These are phyloP conservation scores for Mythimna lalbum DNA, from an alignment of 2,888 invertebrate species.

Conservation along the genomic window DNA sequence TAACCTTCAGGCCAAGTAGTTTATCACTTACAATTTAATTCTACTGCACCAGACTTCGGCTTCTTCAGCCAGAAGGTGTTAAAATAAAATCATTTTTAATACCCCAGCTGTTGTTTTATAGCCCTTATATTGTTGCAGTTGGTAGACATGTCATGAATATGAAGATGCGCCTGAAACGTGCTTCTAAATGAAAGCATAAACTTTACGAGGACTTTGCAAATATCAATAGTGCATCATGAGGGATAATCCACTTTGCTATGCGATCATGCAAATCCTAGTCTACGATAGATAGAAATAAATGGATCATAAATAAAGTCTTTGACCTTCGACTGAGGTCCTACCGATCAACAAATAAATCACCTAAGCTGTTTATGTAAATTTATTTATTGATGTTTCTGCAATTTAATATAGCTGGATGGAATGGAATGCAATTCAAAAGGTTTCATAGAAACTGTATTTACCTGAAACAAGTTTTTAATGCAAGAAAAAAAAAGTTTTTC, in stretches of 20 bases:
- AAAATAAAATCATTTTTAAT: slow-evolving; percentile 56
- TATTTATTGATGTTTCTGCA: slow-evolving; percentile 23
- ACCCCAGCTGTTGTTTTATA: slow-evolving; percentile 60
- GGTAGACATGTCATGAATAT: slow-evolving; percentile 61
- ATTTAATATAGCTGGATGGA: slow-evolving; percentile 5
- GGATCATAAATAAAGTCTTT: slow-evolving; percentile 73
- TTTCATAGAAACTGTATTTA: neutral
- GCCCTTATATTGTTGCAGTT: slow-evolving; percentile 43
- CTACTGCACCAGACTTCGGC: slow-evolving; percentile 33
- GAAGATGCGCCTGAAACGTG: slow-evolving; percentile 66
- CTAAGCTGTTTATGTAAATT: slow-evolving; percentile 59
- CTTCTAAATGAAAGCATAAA: slow-evolving; percentile 76
- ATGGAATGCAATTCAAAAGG: neutral
- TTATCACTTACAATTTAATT: slow-evolving; percentile 42
- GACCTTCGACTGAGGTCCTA: slow-evolving; percentile 67
- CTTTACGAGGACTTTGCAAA: slow-evolving; percentile 76
- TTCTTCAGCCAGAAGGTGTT: slow-evolving; percentile 13
- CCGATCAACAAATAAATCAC: slow-evolving; percentile 64
- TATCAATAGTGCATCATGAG: slow-evolving; percentile 81
- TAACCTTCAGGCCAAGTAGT: slow-evolving; percentile 34
- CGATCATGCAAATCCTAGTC: slow-evolving; percentile 79
- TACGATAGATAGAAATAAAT: slow-evolving; percentile 79
- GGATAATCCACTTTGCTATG: slow-evolving; percentile 80
- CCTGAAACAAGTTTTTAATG: too few species aligned
- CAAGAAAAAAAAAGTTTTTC: too few species aligned